phyloP scores from a whole-genome alignment of 2,113 vertebrate species.

The Bujurquina vittata region DNA sequence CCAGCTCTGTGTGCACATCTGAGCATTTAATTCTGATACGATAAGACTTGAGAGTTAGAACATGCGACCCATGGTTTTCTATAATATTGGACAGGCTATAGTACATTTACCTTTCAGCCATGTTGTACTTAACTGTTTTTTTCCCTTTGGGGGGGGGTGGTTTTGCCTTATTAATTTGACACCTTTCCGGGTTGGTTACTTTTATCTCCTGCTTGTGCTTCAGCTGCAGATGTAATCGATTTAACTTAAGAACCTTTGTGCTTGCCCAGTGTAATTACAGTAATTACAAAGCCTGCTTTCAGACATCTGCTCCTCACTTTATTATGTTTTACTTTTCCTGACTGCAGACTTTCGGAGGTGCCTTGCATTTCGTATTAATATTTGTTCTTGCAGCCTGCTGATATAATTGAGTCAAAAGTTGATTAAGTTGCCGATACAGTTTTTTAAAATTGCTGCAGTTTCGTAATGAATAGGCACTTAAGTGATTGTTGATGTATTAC shows the following conservation, averaged over 20 bases:
- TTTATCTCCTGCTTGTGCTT: conserved; percentile 22
- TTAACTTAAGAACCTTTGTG: conserved; percentile 28
- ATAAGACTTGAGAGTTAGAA: conserved; percentile 24
- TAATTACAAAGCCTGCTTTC: conserved; percentile 20
- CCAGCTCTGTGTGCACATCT: conserved; percentile 6
- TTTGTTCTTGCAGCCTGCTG: not conserved
- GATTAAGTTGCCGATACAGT: not conserved
- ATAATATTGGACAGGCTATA: not conserved
- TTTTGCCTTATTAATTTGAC: conserved; percentile 27
- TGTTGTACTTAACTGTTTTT: conserved; percentile 8
- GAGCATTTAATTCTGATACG: conserved; percentile 13
- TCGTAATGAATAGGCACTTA: not conserved
- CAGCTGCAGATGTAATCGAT: conserved; percentile 21
- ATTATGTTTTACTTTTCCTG: not conserved
- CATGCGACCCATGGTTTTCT: not conserved
- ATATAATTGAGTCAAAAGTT: not conserved
- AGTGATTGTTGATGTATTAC: not conserved
- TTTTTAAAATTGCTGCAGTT: not conserved
- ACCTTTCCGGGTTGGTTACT: conserved; percentile 1
- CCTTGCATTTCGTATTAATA: not conserved
- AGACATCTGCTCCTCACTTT: conserved; percentile 30
- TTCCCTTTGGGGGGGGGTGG: not conserved
- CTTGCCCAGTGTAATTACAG: not conserved
- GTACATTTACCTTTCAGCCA: conserved; percentile 14
- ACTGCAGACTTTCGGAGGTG: not conserved